Conservation (phyloP, 2,113 vertebrate species). For the Capra hircus region DNA sequence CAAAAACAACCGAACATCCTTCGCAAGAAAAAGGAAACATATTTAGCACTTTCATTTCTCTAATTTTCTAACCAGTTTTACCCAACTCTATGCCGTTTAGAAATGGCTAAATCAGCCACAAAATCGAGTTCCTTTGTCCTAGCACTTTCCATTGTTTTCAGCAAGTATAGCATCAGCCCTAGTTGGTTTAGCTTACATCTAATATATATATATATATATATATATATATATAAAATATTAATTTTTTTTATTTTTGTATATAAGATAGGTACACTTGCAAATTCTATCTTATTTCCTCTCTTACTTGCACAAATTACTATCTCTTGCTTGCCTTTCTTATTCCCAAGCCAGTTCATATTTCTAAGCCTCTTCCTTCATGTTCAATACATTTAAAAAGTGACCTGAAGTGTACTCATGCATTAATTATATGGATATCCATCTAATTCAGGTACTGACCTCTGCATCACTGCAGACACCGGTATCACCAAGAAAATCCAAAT, state of each 20-base stretch:
- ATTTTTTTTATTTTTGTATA: neutral
- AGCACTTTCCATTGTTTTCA: neutral
- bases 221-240: no score
- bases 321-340: neutral
- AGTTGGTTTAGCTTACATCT: neutral
- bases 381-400: neutral
- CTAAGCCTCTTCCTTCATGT: neutral
- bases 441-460: neutral
- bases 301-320: neutral
- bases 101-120: neutral
- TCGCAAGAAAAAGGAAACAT: neutral
- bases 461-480: neutral
- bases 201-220: neutral
- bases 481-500: neutral
- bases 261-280: neutral
- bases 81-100: neutral
- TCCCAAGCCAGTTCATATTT: neutral
- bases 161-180: neutral
- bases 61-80: neutral
- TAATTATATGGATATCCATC: neutral
- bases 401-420: neutral
- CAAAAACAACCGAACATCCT: neutral
- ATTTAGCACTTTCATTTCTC: slow-evolving; percentile 9
- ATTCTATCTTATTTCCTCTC: neutral
- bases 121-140: neutral